Evolutionary conservation across 1,140 invertebrate genomes (phyloP).

Genomic region (Bicyclus anynana): DNA sequence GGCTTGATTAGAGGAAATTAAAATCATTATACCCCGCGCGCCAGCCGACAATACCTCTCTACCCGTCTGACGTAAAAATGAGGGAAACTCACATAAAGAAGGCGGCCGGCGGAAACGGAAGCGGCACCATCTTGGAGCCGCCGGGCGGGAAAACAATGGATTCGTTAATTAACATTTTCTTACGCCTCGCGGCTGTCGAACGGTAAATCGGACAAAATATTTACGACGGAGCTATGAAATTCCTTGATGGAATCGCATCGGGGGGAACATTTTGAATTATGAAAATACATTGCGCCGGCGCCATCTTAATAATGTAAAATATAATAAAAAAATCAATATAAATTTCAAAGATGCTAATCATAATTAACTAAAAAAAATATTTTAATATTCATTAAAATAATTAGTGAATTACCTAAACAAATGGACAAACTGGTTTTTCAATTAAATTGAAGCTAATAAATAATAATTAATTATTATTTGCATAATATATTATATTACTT

Average conservation of each 20-base stretch:
- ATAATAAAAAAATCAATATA: neutral
- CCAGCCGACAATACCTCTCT: conserved; percentile 58
- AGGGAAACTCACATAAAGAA: conserved; percentile 74
- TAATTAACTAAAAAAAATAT: no score
- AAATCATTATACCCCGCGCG: conserved; percentile 73
- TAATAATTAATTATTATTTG: no score
- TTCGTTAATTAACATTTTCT: conserved; percentile 79
- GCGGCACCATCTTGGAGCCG: conserved; percentile 75
- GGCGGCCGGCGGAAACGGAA: conserved; percentile 71
- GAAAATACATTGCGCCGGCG: conserved; percentile 35
- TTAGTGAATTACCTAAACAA: no score
- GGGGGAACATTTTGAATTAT: conserved; percentile 43
- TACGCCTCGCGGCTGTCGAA: conserved; percentile 77
- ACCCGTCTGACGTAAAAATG: conserved; percentile 65
- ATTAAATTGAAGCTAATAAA: no score
- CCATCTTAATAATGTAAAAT: conserved; percentile 4
- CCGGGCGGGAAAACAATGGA: conserved; percentile 76
- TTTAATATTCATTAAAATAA: no score
- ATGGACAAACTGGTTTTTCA: no score
- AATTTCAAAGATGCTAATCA: no score
- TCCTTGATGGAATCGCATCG: conserved; percentile 51
- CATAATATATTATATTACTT: no score
- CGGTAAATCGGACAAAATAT: conserved; percentile 77
- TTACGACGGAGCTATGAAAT: conserved; percentile 68
- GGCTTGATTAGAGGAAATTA: conserved; percentile 78